Base-by-base conservation (phyloP, 2,797 vertebrate genomes). In the Argentina silus region DNA sequence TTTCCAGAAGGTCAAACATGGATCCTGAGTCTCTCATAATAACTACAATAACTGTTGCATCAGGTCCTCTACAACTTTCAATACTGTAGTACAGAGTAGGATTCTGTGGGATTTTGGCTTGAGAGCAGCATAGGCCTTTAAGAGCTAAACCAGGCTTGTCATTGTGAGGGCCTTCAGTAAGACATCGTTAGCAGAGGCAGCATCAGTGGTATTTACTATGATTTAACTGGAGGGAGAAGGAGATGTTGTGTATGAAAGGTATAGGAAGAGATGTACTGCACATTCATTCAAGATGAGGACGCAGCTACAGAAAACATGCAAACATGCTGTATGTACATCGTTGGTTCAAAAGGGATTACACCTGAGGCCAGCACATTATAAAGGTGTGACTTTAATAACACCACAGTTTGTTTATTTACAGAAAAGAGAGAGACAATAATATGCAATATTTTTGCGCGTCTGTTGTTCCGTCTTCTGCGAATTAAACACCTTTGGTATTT, bases 401-500 rank as follows among this genome's bases (percentile, higher is more conserved):
- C 85, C 88, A 89, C 85, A 89, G 83, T 80, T 86, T 8, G 62
- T 88, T 90, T 90, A 92, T 92, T 92, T 90, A 89, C 89, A 85
- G 86, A 83, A 81, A 70, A 86, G 15, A 56, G 14, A 84, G 86
- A 84, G 80, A 61, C 77, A 82, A 87, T 81, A 86, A 89, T 88
- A 91, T 77, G 89, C 89, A 92, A 88, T 84, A 82, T 85, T 94
- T 36, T 93, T 94, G 91, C 92, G 93, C 92, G 79, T 93, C 90
- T 92, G 91, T 90, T 89, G 88, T 89, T 92, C 81, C 81, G 87
- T 84, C 89, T 92, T 91, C 87, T 84, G 89, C 90, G 90, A 90
- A 92, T 90, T 84, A 93, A 92, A 92, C 90, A 90, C 88, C 89
- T 93, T 91, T 89, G 88, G 86, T 88, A 90, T 93, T 93, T 92